Base-by-base conservation (phyloP, 1,140 invertebrate species). In the Drosophila mauritiana region DNA sequence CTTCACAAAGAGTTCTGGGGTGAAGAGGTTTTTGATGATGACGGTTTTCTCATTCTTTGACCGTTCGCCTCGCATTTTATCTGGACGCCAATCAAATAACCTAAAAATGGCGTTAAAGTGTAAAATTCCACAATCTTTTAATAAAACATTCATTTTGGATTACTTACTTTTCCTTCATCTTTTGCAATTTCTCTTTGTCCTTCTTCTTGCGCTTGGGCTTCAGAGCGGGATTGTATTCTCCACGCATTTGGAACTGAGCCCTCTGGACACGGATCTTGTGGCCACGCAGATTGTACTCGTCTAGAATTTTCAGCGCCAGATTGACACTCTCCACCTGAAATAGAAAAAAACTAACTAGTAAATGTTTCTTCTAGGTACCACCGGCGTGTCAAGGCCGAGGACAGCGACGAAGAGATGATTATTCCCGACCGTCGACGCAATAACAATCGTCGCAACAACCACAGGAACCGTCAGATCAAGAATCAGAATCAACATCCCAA, bases 201-300 rank as follows among this genome's bases (percentile, higher is more conserved):
- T 98, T 98, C 85, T 96, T 96, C 89, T 96, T 98, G 91, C 97
- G 97, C 91, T 97, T 98, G 3, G 97, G 98, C 92, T 99, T 99
- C 40, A 98, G 94, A 0, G 94, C 95, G 10, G 99, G 98, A 94
- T 99, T 97, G 92, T 97, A 99, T 51, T 96, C 94, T 12, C 99
- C 99, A 93, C 99, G 99, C 94, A 98, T 93, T 91, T 98, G 95
- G 91, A 99, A 99, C 84, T 97, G 96, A 0, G 99, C 99, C 78
- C 95, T 94, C 93, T 99, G 97, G 1, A 99, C 98, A 68, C 95
- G 95, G 12, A 98, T 94, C 61, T 95, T 97, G 39, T 97, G 95
- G 0, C 96, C 97, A 84, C 96, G 95, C 22, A 96, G 92, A 73
- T 96, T 94, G 85, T 94, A 96, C 0, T 97, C 98, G 94, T 99